A percentile compares a stretch with the other conserved stretches of the same genome.
These are phyloP conservation scores for Rhinogobius similis DNA, from an alignment of 2,113 vertebrate genomes.

Conservation along the genomic window DNA sequence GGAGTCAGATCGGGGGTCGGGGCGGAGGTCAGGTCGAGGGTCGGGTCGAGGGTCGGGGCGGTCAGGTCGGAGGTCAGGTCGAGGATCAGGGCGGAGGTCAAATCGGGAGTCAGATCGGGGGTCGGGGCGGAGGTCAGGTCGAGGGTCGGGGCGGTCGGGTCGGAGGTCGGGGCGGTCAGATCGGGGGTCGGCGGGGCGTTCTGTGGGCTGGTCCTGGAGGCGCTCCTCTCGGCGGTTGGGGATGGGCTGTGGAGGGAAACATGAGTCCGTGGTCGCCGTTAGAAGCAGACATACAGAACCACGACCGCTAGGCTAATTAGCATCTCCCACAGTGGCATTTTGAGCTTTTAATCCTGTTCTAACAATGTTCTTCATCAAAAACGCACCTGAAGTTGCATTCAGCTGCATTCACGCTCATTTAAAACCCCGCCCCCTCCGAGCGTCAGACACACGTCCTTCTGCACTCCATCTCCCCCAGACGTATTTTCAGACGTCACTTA, in stretches of 20 bases:
- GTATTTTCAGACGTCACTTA: no score
- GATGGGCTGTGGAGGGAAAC: slow-evolving; percentile 80
- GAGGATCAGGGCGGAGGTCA: no score
- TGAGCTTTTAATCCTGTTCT: no score
- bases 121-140: neutral
- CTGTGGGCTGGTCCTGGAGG: neutral
- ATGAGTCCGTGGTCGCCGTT: neutral
- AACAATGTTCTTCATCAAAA: no score
- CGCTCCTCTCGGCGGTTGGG: slow-evolving; percentile 89
- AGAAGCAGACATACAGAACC: no score
- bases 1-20: neutral
- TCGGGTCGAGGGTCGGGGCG: slow-evolving; percentile 78
- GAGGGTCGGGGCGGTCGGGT: neutral
- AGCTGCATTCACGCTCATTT: no score
- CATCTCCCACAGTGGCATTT: no score
- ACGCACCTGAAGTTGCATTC: no score
- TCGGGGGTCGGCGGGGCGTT: neutral
- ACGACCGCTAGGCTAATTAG: no score
- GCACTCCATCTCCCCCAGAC: no score
- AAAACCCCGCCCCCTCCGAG: no score
- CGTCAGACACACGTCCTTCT: no score
- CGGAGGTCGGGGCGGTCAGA: neutral
- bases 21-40: neutral
- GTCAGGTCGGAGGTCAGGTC: neutral
- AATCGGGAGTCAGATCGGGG: neutral